A percentile compares a stretch with the other conserved stretches of the same genome.
These are phyloP conservation scores for Capra hircus DNA, from an alignment of 2,113 vertebrate genomes.

Conservation along the genomic window DNA sequence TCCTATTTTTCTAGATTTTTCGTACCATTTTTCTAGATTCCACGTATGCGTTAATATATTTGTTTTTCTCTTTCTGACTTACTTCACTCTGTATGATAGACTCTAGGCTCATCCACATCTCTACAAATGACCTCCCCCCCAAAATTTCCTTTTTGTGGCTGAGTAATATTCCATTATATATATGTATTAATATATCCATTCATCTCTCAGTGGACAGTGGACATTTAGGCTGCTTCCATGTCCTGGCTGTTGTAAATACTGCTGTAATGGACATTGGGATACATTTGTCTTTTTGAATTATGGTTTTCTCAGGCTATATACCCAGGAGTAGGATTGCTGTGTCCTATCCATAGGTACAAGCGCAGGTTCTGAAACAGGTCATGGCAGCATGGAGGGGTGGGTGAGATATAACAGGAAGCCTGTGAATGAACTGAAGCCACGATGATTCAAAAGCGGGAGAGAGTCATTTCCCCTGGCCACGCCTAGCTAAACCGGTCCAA, in stretches of 20 bases:
- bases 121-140: background rate
- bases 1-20: background rate
- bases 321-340: background rate
- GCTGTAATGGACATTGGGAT: background rate
- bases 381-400: rapidly evolving
- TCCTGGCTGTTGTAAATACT: background rate
- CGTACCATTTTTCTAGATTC: background rate
- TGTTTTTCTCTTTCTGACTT: background rate
- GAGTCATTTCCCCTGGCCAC: background rate
- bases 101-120: background rate
- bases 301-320: background rate
- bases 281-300: background rate
- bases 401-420: background rate
- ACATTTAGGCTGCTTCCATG: background rate
- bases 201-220: background rate
- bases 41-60: background rate
- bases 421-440: background rate
- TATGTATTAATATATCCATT: background rate
- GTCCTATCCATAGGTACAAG: background rate
- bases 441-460: background rate
- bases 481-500: background rate
- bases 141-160: background rate
- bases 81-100: background rate
- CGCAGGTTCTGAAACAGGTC: background rate
- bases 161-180: background rate